Evolutionary conservation across 2,113 vertebrate genomes (phyloP).

Genomic region (Microtus montanus): DNA sequence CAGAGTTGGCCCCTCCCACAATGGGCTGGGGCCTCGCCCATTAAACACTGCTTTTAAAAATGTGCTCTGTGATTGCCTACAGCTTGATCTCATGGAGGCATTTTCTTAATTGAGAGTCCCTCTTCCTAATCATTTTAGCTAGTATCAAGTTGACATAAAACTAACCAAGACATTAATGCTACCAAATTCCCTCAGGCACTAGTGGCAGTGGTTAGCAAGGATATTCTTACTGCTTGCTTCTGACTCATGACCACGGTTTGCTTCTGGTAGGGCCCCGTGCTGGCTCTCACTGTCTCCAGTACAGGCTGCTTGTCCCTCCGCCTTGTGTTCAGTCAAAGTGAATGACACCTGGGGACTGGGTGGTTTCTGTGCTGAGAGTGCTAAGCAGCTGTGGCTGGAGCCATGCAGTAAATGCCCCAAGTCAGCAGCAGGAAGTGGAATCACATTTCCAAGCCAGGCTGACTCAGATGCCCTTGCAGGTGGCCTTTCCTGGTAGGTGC

Average conservation of each 20-base stretch:
- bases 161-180: neutral
- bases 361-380: neutral
- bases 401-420: neutral
- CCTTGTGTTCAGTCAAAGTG: neutral
- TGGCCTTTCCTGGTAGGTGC: neutral
- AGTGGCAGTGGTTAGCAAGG: neutral
- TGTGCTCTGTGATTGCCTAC: neutral
- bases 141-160: neutral
- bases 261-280: neutral
- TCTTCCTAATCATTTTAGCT: neutral
- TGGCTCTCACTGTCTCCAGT: neutral
- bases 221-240: constrained; percentile 5
- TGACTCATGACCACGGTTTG: neutral
- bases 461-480: neutral
- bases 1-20: neutral
- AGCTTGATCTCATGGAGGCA: neutral
- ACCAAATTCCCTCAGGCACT: neutral
- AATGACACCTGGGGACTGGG: neutral
- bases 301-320: neutral
- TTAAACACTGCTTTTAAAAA: neutral
- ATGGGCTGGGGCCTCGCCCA: neutral
- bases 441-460: constrained; percentile 5
- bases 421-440: constrained; percentile 28
- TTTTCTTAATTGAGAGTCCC: neutral
- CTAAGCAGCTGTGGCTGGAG: neutral